phyloP scores from a whole-genome alignment of 2,113 vertebrate genomes.

The Salvelinus alpinus region DNA sequence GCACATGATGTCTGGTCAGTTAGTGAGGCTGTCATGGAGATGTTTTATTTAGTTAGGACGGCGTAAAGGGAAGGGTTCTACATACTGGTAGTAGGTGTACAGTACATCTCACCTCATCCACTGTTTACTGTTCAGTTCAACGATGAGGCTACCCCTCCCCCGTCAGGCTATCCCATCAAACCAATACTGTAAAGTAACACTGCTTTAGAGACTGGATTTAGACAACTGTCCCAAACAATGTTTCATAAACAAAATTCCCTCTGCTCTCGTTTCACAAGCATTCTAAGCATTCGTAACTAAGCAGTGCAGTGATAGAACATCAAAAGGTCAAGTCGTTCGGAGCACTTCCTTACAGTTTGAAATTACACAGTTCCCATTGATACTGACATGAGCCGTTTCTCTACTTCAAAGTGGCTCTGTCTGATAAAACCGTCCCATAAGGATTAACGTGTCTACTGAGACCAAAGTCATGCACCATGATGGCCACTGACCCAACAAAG shows the following conservation, averaged over 20 bases:
- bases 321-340: too few species aligned
- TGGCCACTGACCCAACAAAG: background rate
- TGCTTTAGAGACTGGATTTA: too few species aligned
- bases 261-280: too few species aligned
- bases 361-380: background rate
- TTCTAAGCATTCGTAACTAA: too few species aligned
- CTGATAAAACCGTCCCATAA: background rate
- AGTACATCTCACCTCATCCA: conserved; percentile 28
- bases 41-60: conserved; percentile 38
- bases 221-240: too few species aligned
- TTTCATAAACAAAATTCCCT: too few species aligned
- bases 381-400: background rate
- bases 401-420: background rate
- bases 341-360: background rate
- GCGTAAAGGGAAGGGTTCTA: conserved; percentile 44
- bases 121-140: background rate
- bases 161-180: background rate
- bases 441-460: background rate
- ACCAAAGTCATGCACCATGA: background rate
- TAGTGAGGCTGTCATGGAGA: conserved; percentile 65
- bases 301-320: too few species aligned
- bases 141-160: background rate
- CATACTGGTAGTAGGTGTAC: conserved; percentile 39
- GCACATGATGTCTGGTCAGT: conserved; percentile 60
- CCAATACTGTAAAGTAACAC: background rate